Conservation (phyloP, 2,797 vertebrate genomes). For the Pseudochirops cupreus region DNA sequence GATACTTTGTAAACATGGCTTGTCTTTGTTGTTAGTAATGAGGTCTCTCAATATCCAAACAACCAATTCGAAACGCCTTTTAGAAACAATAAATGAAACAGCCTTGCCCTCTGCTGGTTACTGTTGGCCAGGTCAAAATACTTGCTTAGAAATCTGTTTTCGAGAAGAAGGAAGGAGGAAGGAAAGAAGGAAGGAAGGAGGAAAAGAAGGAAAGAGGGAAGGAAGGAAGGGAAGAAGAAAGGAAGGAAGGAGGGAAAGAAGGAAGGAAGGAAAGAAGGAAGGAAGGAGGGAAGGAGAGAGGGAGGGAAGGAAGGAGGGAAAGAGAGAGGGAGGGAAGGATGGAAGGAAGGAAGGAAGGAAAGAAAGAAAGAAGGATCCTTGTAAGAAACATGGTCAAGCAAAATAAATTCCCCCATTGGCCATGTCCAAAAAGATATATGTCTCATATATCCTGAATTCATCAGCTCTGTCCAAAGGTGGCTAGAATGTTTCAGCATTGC, state of each 20-base stretch:
- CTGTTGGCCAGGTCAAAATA: not conserved
- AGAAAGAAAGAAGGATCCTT: not conserved
- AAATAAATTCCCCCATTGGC: not conserved
- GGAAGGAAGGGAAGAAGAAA: no score
- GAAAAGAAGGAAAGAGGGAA: no score
- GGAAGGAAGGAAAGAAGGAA: no score
- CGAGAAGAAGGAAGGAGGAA: no score
- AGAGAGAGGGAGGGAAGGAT: no score
- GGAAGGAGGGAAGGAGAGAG: no score
- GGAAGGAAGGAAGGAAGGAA: no score
- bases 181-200: no score
- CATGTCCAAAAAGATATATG: not conserved
- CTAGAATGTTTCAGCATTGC: not conserved
- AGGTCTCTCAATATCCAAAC: not conserved
- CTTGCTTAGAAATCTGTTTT: not conserved
- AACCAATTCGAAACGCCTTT: not conserved
- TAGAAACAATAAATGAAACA: not conserved
- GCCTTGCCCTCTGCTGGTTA: not conserved
- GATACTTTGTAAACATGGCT: not conserved
- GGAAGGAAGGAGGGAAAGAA: no score
- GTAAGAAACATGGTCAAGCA: not conserved
- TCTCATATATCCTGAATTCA: not conserved
- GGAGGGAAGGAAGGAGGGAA: no score
- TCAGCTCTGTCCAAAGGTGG: not conserved
- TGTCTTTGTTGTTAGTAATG: not conserved